A percentile compares a stretch with the other conserved stretches of the same genome.
These are phyloP conservation scores for Epizoanthus scotinus DNA, from an alignment of 92 coral and sea anemone species.

Conservation along the genomic window DNA sequence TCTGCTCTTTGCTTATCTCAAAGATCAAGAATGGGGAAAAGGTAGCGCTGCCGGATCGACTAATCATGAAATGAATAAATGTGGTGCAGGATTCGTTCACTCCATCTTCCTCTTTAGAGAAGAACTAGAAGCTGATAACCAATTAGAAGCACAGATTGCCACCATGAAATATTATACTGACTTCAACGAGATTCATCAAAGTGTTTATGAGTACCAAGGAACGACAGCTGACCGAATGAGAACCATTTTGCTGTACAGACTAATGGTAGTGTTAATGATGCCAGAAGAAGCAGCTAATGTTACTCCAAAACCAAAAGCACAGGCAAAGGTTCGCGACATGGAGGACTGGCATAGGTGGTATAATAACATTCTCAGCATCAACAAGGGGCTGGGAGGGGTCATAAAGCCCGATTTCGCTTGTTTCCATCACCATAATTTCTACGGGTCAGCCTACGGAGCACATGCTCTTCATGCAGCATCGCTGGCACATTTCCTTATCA, in stretches of 20 bases:
- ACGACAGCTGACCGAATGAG: constrained; percentile 58
- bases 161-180: constrained; percentile 60
- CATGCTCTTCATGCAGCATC: constrained; percentile 60
- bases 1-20: constrained; percentile 40
- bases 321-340: constrained; percentile 67
- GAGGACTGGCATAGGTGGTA: constrained; percentile 50
- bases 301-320: constrained; percentile 36
- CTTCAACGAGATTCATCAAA: constrained; percentile 62
- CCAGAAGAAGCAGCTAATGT: constrained; percentile 41
- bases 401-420: constrained; percentile 67
- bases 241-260: constrained; percentile 47
- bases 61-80: constrained; percentile 60
- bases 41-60: constrained; percentile 71
- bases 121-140: neutral
- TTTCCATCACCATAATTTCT: constrained; percentile 65
- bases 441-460: constrained; percentile 64
- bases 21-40: constrained; percentile 66
- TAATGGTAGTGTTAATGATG: constrained; percentile 66
- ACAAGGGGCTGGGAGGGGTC: constrained; percentile 56
- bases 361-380: constrained; percentile 49
- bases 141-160: constrained; percentile 4
- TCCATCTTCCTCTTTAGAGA: constrained; percentile 61
- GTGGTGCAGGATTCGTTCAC: constrained; percentile 71
- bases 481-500: constrained; percentile 45
- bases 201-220: constrained; percentile 32